Evolutionary conservation across 1,140 invertebrate species (phyloP), one percentile per base, ranked within the genome.

Genomic region (Choristoneura fumiferana): DNA sequence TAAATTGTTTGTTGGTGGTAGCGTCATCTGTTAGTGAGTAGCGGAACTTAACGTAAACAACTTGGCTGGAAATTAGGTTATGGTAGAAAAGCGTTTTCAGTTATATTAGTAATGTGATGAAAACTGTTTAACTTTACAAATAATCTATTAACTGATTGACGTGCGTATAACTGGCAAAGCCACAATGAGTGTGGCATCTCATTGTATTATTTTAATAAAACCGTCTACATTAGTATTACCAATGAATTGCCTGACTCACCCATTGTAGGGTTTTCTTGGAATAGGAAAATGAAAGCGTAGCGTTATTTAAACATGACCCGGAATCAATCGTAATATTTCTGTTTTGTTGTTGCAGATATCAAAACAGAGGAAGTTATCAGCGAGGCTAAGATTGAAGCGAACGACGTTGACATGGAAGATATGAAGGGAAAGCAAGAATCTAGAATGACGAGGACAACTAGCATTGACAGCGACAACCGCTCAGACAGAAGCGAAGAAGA

Each of bases 401-500:
- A 84, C 17, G 38, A 54, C 49, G 69, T 76, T 36, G 73, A 78
- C 59, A 76, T 63, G 65, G 72, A 71, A n/a, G 66, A 69, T 37
- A 77, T 85, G 74, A 79, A 75, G 70, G 72, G 76, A 22, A 71
- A 58, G 35, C 60, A 74, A 17, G 80, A 84, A 33, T 45, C 78
- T 4, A 73, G 82, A 36, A 64, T 67, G 10, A 72, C 73, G 33
- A 71, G 82, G 18, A 86, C 84, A 0, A 80, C 76, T 0, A 87
- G 84, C 66, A 87, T 87, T 12, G 86, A 89, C 56, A 87, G 86
- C 49, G 84, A 87, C 45, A 87, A 86, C 45, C 71, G 83, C 10
- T 86, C 83, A 4, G 84, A 86, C 39, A 78, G 73, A 54, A 91
- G 91, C 58, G 90, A 90, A 15, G 91, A 91, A 43, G 89, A 89